phyloP scores from a whole-genome alignment of 2,888 invertebrate species.

The Hartigia nigra region DNA sequence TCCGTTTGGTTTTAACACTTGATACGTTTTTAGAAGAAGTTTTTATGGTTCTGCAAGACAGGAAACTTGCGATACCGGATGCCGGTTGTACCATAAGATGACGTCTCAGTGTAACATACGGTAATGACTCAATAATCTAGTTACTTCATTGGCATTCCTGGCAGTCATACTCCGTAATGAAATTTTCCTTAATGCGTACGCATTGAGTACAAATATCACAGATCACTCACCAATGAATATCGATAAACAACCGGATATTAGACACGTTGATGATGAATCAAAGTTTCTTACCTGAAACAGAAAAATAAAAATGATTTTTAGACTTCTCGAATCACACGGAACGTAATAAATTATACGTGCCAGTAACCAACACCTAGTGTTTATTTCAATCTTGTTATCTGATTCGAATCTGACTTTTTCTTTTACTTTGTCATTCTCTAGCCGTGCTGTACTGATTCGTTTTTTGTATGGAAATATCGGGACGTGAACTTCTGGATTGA shows the following conservation, averaged over 20 bases:
- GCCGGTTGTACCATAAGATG: background rate
- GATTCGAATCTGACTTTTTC: background rate
- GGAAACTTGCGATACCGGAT: background rate
- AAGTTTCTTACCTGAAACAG: background rate
- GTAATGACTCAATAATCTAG: background rate
- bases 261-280: background rate
- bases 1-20: background rate
- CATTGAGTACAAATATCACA: background rate
- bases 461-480: background rate
- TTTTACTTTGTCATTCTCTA: background rate
- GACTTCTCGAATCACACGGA: background rate
- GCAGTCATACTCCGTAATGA: background rate
- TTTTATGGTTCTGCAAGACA: background rate
- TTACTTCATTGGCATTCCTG: background rate
- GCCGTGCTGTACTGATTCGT: background rate
- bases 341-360: background rate
- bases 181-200: background rate
- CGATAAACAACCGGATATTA: background rate
- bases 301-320: background rate
- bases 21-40: background rate
- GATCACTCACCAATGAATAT: background rate
- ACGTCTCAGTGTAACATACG: background rate
- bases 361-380: background rate
- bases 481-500: background rate
- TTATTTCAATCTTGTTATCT: background rate